These are phyloP conservation scores for Idaea straminata DNA, from an alignment of 2,888 invertebrate species.

Conservation along the genomic window DNA sequence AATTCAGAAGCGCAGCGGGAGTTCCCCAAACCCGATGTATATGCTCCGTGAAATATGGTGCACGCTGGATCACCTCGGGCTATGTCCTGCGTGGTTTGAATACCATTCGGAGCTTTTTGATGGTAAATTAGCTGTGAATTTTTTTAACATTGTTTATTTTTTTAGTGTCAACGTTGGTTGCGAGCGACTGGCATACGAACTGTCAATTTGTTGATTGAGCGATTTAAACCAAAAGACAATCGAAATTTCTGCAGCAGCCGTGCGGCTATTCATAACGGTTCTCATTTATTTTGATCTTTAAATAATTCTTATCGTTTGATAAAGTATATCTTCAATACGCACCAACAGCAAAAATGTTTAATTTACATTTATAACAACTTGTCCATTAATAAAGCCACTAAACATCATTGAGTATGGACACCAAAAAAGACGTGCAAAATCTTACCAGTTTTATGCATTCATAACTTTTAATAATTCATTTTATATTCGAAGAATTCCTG, in stretches of 20 bases:
- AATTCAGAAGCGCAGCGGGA: constrained; percentile 87
- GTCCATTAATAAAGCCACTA: constrained; percentile 16
- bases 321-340: too few species aligned
- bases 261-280: too few species aligned
- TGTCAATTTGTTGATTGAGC: neutral
- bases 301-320: neutral
- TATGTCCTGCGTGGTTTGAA: constrained; percentile 66
- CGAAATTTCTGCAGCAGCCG: neutral
- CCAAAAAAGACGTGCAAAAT: constrained; percentile 30
- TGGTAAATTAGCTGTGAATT: constrained; percentile 44
- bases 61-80: constrained; percentile 62
- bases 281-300: neutral
- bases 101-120: constrained; percentile 42
- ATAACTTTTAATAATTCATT: constrained; percentile 39
- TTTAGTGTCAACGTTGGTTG: neutral
- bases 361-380: neutral
- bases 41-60: constrained; percentile 76
- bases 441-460: constrained; percentile 31
- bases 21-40: constrained; percentile 74
- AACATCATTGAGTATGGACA: constrained; percentile 14
- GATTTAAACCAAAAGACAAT: neutral
- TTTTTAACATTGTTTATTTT: constrained; percentile 15
- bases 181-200: neutral
- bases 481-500: constrained; percentile 33
- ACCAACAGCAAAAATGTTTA: neutral